Evolutionary conservation across 2,797 vertebrate genomes (phyloP).

Genomic region (Micropoecilia bifurca): DNA sequence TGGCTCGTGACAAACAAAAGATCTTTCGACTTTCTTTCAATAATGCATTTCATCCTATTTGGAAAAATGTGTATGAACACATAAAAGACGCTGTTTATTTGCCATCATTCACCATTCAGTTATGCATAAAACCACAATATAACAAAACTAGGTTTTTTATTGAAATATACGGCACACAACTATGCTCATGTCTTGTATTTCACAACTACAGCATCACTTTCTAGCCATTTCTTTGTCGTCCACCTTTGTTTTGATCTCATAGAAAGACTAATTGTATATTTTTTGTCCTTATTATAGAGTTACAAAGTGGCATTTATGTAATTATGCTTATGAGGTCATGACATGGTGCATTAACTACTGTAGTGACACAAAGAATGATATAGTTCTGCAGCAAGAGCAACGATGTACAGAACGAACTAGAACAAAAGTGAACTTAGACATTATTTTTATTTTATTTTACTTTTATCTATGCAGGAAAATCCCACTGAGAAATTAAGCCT

Average conservation of each 20-base stretch:
- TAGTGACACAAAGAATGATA: conserved; percentile 40
- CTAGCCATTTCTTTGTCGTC: neutral
- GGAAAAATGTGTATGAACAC: neutral
- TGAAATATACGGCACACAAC: neutral
- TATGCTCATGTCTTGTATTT: neutral
- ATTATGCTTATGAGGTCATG: conserved; percentile 18
- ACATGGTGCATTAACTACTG: conserved; percentile 16
- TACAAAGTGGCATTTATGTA: conserved; percentile 18
- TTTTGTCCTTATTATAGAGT: neutral
- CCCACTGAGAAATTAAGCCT: neutral
- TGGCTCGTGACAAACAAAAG: neutral
- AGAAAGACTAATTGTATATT: neutral
- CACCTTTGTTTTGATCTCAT: neutral
- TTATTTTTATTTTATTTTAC: conserved; percentile 25
- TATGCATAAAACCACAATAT: neutral
- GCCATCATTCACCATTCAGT: neutral
- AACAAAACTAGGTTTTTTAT: neutral
- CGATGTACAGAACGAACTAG: conserved; percentile 7
- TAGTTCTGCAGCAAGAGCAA: conserved; percentile 43
- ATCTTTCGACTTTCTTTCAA: neutral
- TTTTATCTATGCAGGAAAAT: neutral
- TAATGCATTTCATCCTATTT: neutral
- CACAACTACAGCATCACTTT: neutral
- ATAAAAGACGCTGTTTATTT: neutral
- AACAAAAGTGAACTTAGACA: conserved; percentile 23